phyloP scores from a whole-genome alignment of 37 sponge, comb jelly and placozoan species.

The Oscarella lobularis region DNA sequence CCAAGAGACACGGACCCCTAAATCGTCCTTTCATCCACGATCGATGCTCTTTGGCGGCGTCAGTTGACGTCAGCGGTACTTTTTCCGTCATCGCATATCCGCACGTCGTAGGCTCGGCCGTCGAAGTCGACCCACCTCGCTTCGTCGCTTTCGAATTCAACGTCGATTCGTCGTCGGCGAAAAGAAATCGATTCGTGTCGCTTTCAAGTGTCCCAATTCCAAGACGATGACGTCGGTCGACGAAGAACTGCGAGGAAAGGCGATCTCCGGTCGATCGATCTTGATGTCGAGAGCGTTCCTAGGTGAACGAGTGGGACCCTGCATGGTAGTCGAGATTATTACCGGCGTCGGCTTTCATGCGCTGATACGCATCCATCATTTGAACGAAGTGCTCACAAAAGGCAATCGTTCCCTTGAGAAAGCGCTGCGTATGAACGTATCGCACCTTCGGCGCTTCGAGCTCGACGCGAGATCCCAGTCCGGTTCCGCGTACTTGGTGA shows the following conservation, averaged over 20 bases:
- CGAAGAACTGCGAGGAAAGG: slow-evolving; percentile 78
- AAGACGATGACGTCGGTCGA: slow-evolving; percentile 82
- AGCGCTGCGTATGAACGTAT: slow-evolving; percentile 96
- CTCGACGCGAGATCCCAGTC: slow-evolving; percentile 49
- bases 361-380: slow-evolving; percentile 82
- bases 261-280: slow-evolving; percentile 60
- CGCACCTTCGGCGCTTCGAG: slow-evolving; percentile 66
- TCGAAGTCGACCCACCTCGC: too few relatives aligned
- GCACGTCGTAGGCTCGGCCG: too few relatives aligned
- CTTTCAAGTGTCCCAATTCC: slow-evolving; percentile 64
- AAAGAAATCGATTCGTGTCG: slow-evolving; percentile 60
- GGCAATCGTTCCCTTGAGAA: slow-evolving; percentile 81
- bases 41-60: not conserved
- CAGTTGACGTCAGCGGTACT: not conserved
- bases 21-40: not conserved
- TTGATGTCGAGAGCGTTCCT: slow-evolving; percentile 72
- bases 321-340: slow-evolving; percentile 56
- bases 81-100: too few relatives aligned
- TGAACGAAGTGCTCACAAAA: slow-evolving; percentile 90
- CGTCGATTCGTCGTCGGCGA: too few relatives aligned
- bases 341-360: slow-evolving; percentile 73
- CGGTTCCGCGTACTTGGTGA: slow-evolving; percentile 73
- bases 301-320: slow-evolving; percentile 72
- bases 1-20: slow-evolving; percentile 68
- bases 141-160: too few relatives aligned